Conservation (phyloP, 2,113 vertebrate genomes). For the Rattus rattus region DNA sequence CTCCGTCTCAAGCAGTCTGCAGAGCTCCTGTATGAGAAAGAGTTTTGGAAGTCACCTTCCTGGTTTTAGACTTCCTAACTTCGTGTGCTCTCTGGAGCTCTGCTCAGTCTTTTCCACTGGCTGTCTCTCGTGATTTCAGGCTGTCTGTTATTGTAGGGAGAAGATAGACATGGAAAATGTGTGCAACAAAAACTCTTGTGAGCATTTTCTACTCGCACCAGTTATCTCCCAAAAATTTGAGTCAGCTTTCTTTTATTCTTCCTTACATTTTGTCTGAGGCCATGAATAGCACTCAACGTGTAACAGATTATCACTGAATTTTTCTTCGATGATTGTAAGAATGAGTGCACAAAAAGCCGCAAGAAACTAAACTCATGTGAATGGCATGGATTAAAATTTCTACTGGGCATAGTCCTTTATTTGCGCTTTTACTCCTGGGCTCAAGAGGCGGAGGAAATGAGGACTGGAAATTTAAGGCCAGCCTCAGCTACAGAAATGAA, state of each 20-base stretch:
- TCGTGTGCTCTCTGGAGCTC: background rate
- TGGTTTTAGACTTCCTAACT: background rate
- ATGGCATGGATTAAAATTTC: background rate
- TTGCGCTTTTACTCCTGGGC: too few relatives aligned
- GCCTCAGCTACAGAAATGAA: background rate
- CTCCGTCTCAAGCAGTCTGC: background rate
- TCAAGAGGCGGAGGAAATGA: background rate
- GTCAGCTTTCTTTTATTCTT: background rate
- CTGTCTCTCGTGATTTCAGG: background rate
- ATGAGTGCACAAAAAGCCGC: background rate
- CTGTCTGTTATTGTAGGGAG: background rate
- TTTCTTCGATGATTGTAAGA: background rate
- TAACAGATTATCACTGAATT: background rate
- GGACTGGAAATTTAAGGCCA: too few relatives aligned
- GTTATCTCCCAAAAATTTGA: background rate
- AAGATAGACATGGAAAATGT: background rate
- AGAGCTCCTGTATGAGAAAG: fast-evolving
- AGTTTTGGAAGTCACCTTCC: background rate
- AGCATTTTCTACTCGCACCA: background rate
- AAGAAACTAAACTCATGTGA: background rate
- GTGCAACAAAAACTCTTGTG: background rate
- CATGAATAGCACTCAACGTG: background rate
- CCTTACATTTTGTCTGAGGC: background rate
- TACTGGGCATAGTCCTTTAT: too few relatives aligned
- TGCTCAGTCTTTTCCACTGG: background rate